A percentile compares a stretch with the other conserved stretches of the same genome.
These are phyloP conservation scores for Trichomalopsis sarcophagae DNA, from an alignment of 1,140 invertebrate genomes.

Conservation along the genomic window DNA sequence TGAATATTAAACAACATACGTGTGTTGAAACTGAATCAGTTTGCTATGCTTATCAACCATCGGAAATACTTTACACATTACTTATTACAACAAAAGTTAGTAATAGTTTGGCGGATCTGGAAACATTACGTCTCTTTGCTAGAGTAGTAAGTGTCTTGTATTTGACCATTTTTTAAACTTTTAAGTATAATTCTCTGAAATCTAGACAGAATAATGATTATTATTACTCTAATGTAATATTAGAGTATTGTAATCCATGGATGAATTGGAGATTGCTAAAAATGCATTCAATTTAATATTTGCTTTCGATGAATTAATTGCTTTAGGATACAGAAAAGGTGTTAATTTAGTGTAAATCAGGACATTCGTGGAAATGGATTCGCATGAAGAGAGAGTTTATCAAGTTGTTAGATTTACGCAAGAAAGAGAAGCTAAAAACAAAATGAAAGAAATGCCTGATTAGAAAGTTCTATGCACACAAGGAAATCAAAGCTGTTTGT, in stretches of 20 bases:
- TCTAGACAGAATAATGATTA: too few relatives aligned
- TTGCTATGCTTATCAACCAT: slow-evolving; percentile 98
- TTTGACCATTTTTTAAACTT: slow-evolving; percentile 39
- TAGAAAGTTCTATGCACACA: slow-evolving; percentile 69
- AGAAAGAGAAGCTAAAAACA: too few relatives aligned
- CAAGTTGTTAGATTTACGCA: too few relatives aligned
- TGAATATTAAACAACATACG: slow-evolving; percentile 91
- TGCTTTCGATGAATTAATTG: slow-evolving; percentile 99
- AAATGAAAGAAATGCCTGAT: too few relatives aligned
- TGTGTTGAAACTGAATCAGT: slow-evolving; percentile 99
- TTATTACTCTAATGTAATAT: too few relatives aligned
- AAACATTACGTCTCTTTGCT: slow-evolving; percentile 96
- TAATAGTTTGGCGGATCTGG: slow-evolving; percentile 99
- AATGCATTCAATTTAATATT: slow-evolving; percentile 99
- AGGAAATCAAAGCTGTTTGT: too few relatives aligned
- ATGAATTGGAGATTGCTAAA: slow-evolving; percentile 95
- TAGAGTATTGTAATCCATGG: slow-evolving; percentile 91
- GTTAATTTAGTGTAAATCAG: slow-evolving; percentile 98
- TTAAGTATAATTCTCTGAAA: too few relatives aligned
- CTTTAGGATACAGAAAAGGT: slow-evolving; percentile 97
- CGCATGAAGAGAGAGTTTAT: too few relatives aligned
- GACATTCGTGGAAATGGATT: too few relatives aligned
- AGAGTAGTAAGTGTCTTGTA: slow-evolving; percentile 86
- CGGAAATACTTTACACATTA: slow-evolving; percentile 98
- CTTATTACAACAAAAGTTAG: slow-evolving; percentile 99